Percentiles rank a stretch among this genome's conserved stretches.
Conservation (phyloP, 2,113 vertebrate genomes). For the Cyrtonyx montezumae region DNA sequence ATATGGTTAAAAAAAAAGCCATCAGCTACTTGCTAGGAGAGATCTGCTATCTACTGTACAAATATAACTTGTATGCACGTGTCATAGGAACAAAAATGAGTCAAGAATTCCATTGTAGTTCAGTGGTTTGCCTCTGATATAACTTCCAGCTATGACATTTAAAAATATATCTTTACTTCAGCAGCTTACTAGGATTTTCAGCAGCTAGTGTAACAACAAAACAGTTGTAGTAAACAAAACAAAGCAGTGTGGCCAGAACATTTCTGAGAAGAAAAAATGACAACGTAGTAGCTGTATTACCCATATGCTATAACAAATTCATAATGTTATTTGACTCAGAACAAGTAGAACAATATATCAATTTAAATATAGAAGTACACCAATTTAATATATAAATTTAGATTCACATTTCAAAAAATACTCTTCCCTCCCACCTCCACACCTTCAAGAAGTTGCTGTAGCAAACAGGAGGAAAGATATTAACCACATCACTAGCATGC, state of each 20-base stretch:
- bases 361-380: not conserved
- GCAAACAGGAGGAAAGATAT: not conserved
- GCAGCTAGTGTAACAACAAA: not conserved
- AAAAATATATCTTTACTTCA: not conserved
- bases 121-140: not conserved
- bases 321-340: not conserved
- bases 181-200: not conserved
- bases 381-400: not conserved
- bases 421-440: not conserved
- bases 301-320: not conserved
- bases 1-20: constrained; percentile 85
- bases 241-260: not conserved
- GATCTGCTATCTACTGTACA: constrained; percentile 31
- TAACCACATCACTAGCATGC: not conserved
- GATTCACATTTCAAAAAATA: not conserved
- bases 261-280: not conserved
- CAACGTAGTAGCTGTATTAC: not conserved
- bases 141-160: not conserved
- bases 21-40: constrained; percentile 58
- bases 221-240: not conserved
- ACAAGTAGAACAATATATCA: not conserved
- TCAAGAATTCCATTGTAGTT: not conserved
- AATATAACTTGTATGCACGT: not conserved
- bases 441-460: not conserved
- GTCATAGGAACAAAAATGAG: not conserved